These are phyloP conservation scores for Solen grandis DNA, from an alignment of 1,140 invertebrate genomes.

Conservation along the genomic window DNA sequence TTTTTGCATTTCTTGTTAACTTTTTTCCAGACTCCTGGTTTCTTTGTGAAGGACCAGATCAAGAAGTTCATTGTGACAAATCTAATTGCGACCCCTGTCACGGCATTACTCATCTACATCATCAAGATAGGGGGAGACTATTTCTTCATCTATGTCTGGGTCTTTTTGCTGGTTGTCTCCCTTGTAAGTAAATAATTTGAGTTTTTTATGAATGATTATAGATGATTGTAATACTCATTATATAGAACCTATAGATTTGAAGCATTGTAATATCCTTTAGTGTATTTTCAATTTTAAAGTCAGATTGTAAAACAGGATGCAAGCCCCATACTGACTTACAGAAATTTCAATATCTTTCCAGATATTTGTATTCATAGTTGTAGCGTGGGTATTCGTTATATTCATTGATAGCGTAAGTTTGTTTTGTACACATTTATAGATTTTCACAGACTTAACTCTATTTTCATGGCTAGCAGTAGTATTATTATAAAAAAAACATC, in stretches of 20 bases:
- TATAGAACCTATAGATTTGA: neutral
- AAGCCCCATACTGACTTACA: no score
- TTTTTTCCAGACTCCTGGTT: slow-evolving; percentile 88
- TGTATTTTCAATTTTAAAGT: no score
- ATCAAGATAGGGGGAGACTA: slow-evolving; percentile 90
- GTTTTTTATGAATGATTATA: neutral
- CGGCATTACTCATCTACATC: slow-evolving; percentile 92
- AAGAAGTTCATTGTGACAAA: slow-evolving; percentile 92
- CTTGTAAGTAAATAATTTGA: slow-evolving; percentile 77
- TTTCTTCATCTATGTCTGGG: slow-evolving; percentile 98
- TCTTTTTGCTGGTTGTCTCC: slow-evolving; percentile 89
- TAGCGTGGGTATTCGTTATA: no score
- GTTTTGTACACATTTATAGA: no score
- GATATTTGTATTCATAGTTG: no score
- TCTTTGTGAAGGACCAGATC: slow-evolving; percentile 97
- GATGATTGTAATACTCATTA: neutral
- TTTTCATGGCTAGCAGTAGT: no score
- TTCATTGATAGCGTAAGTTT: no score
- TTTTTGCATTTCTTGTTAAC: neutral
- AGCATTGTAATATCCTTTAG: no score
- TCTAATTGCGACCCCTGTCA: slow-evolving; percentile 89
- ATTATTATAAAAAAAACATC: no score
- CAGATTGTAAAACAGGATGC: no score
- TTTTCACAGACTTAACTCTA: no score
- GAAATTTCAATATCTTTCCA: no score